These are phyloP conservation scores for Sesia bembeciformis DNA, from an alignment of 2,888 invertebrate genomes.

Conservation along the genomic window DNA sequence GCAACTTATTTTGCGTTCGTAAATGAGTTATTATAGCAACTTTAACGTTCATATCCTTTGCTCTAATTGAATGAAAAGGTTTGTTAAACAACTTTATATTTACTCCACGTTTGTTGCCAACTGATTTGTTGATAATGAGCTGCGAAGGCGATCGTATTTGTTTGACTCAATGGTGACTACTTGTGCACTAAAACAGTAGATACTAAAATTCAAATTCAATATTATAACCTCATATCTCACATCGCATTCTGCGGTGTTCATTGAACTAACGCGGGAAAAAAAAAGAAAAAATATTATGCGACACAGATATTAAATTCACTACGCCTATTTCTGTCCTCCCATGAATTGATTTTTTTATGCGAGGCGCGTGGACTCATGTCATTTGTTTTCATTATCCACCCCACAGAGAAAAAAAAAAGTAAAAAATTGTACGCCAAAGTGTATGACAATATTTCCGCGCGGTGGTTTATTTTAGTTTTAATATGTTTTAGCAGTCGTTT, in stretches of 20 bases:
- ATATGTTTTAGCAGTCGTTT: neutral
- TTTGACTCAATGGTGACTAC: no score
- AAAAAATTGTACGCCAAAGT: conserved; percentile 3
- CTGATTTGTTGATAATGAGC: no score
- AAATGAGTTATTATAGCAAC: no score
- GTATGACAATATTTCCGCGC: neutral
- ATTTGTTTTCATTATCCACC: conserved; percentile 66
- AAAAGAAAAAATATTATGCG: conserved; percentile 23
- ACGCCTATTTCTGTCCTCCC: conserved; percentile 48
- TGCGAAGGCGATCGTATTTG: no score
- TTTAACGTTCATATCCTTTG: no score
- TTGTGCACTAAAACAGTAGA: no score
- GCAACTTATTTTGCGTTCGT: no score
- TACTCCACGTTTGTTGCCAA: no score
- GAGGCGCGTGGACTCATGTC: conserved; percentile 50
- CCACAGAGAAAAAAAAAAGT: conserved; percentile 28
- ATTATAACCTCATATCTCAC: conserved; percentile 35
- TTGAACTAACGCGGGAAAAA: conserved; percentile 9
- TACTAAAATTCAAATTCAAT: conserved; percentile 10
- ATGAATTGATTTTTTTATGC: conserved; percentile 65
- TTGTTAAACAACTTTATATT: no score
- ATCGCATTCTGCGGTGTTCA: conserved; percentile 1
- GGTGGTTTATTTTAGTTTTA: conserved; percentile 2
- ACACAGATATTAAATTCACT: conserved; percentile 38
- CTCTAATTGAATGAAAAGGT: no score